Evolutionary conservation across 2,113 vertebrate species (phyloP), one percentile per base, ranked within the genome.

Genomic region (Phalacrocorax brasilianus): DNA sequence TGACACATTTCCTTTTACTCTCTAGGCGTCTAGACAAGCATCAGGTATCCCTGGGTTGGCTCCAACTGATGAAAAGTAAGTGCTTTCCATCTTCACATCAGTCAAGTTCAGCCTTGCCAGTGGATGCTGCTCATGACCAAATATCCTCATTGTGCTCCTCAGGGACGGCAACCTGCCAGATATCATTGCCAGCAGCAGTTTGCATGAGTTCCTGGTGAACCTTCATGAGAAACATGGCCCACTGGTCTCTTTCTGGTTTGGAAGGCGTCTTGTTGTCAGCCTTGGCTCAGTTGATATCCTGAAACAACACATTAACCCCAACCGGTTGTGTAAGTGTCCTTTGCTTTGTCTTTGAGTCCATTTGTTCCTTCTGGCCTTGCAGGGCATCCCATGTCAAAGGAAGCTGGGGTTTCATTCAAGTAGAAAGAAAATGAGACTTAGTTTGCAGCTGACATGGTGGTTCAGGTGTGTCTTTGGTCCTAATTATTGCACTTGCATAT

Each of bases 151-250:
- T 44, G 17, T 97, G 50, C 88, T 89, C 84, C 89, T 88, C 95
- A 99, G 99, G 96, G 99, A 99, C 94, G 99, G 99, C 30, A 99
- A 99, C 97, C 97, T 99, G 75, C 99, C 99, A 85, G 99, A 99
- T 78, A 99, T 99, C 21, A 97, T 99, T 67, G 98, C 95, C 95
- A 98, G 95, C 88, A 99, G 98, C 91, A 99, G 99, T 92, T 97
- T 99, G 70, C 99, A 99, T 3, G 99, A 99, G 95, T 99, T 99
- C 96, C 98, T 99, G 58, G 98, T 99, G 27, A 96, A 98, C 77
- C 98, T 99, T 75, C 99, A 99, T 78, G 98, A 99, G 88, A 98
- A 98, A 92, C 99, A 98, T 8, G 99, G 99, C 19, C 97, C 99
- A 2, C 98, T 99, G 91, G 99, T 98, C 11, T 99, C 99, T 2